Conservation (phyloP, 2,113 vertebrate genomes). For the Rissa tridactyla region DNA sequence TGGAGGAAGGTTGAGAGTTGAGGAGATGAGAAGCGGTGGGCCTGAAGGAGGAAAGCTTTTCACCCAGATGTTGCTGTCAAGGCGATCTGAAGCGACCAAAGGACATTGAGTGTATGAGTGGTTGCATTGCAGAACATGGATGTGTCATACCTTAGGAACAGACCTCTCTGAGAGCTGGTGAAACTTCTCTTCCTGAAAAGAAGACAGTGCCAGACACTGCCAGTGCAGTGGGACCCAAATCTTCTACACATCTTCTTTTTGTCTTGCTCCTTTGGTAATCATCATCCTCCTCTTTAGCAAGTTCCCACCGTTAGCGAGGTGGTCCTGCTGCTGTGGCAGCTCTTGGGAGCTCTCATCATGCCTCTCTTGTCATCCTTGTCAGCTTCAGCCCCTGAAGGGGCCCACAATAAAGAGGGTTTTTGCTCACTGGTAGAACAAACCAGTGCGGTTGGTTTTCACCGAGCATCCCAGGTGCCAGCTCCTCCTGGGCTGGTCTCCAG, state of each 20-base stretch:
- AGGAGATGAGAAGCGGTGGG: neutral
- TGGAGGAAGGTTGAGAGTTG: neutral
- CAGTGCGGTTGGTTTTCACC: neutral
- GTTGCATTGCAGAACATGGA: neutral
- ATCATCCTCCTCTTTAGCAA: neutral
- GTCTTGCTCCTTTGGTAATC: neutral
- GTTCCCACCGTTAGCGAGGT: rapidly evolving
- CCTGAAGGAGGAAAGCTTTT: neutral
- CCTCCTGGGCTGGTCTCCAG: neutral
- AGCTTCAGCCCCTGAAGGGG: neutral
- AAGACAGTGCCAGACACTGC: neutral
- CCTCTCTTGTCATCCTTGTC: neutral
- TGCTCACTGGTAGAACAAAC: neutral
- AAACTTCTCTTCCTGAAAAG: neutral
- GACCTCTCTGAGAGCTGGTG: neutral
- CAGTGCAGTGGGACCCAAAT: neutral
- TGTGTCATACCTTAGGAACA: neutral
- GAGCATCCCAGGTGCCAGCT: neutral
- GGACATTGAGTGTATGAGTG: rapidly evolving
- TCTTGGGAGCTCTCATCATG: neutral
- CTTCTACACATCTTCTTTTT: neutral
- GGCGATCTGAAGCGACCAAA: neutral
- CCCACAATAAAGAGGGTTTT: neutral
- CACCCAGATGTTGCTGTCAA: neutral
- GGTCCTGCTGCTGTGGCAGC: neutral